These are phyloP conservation scores for Smittia aterrima DNA, from an alignment of 2,888 invertebrate species.

Conservation along the genomic window DNA sequence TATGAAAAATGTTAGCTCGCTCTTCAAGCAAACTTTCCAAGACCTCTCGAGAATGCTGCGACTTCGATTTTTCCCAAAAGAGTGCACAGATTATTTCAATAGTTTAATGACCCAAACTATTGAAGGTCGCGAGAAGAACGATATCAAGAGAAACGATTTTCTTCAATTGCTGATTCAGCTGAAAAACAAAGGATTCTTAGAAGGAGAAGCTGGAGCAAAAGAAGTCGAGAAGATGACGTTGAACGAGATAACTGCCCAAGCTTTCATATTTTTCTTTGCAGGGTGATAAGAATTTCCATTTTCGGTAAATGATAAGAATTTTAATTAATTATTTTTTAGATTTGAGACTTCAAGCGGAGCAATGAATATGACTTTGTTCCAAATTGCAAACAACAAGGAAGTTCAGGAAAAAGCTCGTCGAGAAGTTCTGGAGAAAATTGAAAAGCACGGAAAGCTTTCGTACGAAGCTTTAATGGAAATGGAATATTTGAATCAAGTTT, in stretches of 20 bases:
- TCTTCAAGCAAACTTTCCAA: slow-evolving; percentile 8
- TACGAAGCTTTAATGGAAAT: slow-evolving; percentile 51
- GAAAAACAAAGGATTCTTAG: slow-evolving; percentile 52
- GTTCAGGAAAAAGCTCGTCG: slow-evolving; percentile 49
- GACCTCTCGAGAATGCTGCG: background rate
- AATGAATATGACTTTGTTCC: slow-evolving; percentile 49
- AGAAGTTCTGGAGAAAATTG: slow-evolving; percentile 51
- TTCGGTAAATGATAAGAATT: no score
- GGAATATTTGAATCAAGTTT: slow-evolving; percentile 51
- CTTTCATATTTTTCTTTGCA: slow-evolving; percentile 33
- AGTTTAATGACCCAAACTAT: slow-evolving; percentile 54
- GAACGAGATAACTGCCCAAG: slow-evolving; percentile 27
- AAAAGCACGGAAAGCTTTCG: slow-evolving; percentile 48
- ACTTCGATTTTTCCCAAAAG: background rate
- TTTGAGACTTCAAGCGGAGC: slow-evolving; percentile 53
- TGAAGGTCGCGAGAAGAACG: slow-evolving; percentile 52
- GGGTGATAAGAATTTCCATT: background rate
- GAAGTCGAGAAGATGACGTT: slow-evolving; percentile 10
- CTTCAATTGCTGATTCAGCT: slow-evolving; percentile 58
- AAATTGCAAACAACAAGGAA: slow-evolving; percentile 51
- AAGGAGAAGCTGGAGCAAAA: slow-evolving; percentile 45
- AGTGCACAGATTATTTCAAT: slow-evolving; percentile 51
- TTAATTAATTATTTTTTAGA: background rate
- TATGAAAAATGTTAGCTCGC: background rate
- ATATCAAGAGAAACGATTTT: slow-evolving; percentile 56